phyloP scores from a whole-genome alignment of 2,888 invertebrate species.

The Poecilus cupreus region DNA sequence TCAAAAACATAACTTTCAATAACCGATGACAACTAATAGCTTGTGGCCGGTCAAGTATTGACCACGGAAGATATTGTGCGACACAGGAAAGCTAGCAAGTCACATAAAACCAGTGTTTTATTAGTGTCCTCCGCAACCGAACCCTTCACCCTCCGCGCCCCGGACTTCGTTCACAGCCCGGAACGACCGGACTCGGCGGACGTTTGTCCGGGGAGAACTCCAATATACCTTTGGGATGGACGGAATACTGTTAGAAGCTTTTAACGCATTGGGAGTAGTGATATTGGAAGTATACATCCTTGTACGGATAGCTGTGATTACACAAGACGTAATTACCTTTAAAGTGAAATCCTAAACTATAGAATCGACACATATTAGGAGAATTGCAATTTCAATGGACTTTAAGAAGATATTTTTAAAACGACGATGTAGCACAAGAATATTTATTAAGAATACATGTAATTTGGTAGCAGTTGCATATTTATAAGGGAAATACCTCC shows the following conservation, averaged over 20 bases:
- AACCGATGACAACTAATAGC: slow-evolving; percentile 68
- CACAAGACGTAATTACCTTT: too few species aligned
- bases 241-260: neutral
- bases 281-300: too few species aligned
- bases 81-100: slow-evolving; percentile 41
- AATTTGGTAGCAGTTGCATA: too few species aligned
- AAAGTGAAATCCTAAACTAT: too few species aligned
- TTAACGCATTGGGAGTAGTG: neutral
- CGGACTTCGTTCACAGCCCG: neutral
- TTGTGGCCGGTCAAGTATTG: slow-evolving; percentile 52
- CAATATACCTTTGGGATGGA: slow-evolving; percentile 10
- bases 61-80: slow-evolving; percentile 51
- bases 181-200: neutral
- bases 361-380: too few species aligned
- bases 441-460: too few species aligned
- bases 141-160: neutral
- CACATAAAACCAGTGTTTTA: slow-evolving; percentile 55
- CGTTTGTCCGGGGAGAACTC: neutral
- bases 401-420: too few species aligned
- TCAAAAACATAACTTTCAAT: slow-evolving; percentile 68
- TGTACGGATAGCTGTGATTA: too few species aligned
- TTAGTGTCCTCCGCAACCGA: neutral
- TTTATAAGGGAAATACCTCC: too few species aligned
- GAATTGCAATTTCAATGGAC: too few species aligned
- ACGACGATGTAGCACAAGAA: too few species aligned